Evolutionary conservation across 2,113 vertebrate genomes (phyloP).

Genomic region (Formicarius rufipectus): DNA sequence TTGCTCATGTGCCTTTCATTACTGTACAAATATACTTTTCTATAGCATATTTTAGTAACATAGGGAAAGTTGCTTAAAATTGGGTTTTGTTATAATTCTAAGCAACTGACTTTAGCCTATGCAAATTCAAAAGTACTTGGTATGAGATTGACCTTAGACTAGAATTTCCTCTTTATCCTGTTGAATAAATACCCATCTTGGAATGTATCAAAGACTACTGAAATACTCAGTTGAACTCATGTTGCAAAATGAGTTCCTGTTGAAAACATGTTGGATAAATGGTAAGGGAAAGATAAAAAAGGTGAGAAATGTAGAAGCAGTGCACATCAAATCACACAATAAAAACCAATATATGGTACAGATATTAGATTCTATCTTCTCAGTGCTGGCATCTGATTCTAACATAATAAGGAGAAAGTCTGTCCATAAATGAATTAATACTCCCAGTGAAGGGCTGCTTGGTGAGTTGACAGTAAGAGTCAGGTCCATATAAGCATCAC

Average conservation of each 20-base stretch:
- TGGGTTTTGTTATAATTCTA: not conserved
- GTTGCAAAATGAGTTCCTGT: not conserved
- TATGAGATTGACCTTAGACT: constrained; percentile 4
- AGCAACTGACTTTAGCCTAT: not conserved
- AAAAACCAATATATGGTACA: not conserved
- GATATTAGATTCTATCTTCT: not conserved
- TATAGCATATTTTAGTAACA: not conserved
- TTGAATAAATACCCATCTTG: constrained; percentile 25
- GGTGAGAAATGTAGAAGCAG: not conserved
- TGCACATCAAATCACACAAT: not conserved
- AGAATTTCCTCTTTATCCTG: constrained; percentile 13
- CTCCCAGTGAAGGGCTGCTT: not conserved
- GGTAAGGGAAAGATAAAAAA: not conserved
- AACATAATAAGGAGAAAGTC: not conserved
- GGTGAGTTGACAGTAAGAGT: not conserved
- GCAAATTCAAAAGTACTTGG: constrained; percentile 28
- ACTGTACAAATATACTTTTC: not conserved
- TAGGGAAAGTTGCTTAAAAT: not conserved
- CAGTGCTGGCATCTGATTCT: not conserved
- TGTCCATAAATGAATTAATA: not conserved
- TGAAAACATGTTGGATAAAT: not conserved
- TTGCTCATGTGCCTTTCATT: not conserved
- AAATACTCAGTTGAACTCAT: constrained; percentile 4
- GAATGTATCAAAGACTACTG: not conserved
- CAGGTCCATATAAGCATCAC: not conserved